Conservation (phyloP, 2,113 vertebrate genomes). For the Forbesichthys papilliferus region DNA sequence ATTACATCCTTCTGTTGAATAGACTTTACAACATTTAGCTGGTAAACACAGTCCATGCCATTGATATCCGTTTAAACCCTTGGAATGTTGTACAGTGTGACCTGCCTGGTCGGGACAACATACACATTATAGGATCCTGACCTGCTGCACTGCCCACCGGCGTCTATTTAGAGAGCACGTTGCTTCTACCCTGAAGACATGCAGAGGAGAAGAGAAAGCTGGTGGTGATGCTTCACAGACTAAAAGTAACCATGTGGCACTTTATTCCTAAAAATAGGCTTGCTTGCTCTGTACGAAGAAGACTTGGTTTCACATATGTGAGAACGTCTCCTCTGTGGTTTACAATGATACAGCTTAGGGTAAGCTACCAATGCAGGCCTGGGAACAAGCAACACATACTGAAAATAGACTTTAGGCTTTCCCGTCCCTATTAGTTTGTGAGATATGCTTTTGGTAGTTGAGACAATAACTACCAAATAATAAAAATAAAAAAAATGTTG, state of each 20-base stretch:
- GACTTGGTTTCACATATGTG: neutral
- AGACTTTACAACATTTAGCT: no score
- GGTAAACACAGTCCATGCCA: no score
- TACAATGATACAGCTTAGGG: neutral
- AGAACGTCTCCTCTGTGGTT: neutral
- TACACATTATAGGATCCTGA: neutral
- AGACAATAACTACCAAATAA: no score
- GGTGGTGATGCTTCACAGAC: neutral
- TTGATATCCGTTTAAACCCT: no score
- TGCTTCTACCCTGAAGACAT: neutral
- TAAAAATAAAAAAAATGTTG: no score
- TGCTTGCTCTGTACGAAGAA: neutral
- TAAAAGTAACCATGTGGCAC: slow-evolving; percentile 3
- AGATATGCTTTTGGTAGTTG: no score
- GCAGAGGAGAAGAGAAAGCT: neutral
- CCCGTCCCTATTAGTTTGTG: no score
- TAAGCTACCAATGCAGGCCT: neutral
- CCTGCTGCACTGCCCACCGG: no score
- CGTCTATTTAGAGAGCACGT: neutral
- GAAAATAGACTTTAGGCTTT: neutral
- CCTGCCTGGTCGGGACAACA: neutral
- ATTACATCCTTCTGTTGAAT: no score
- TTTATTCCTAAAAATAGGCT: slow-evolving; percentile 5
- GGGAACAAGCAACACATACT: neutral
- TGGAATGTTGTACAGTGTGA: no score